Conservation (phyloP, 2,797 vertebrate species). For the Helarctos malayanus region DNA sequence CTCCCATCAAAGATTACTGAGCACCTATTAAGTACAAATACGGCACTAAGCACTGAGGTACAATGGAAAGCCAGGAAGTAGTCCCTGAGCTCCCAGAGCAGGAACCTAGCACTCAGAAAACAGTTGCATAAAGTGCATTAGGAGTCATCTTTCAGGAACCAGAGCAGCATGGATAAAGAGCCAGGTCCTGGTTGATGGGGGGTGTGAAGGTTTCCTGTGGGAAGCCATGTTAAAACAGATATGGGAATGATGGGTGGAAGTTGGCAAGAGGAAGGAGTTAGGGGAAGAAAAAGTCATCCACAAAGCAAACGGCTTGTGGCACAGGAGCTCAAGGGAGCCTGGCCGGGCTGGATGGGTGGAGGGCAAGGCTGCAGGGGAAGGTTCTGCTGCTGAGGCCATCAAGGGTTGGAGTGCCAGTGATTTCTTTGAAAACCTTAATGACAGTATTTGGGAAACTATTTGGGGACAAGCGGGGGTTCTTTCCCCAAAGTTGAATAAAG, state of each 20-base stretch:
- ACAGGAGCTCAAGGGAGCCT: not conserved
- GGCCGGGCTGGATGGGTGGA: too few relatives aligned
- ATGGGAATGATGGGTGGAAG: not conserved
- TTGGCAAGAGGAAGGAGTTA: fast-evolving
- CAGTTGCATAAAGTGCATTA: not conserved
- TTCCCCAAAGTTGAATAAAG: not conserved
- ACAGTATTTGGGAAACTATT: not conserved
- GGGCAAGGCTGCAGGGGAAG: not conserved
- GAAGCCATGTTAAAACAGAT: not conserved
- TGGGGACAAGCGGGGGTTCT: not conserved
- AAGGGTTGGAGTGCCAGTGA: not conserved
- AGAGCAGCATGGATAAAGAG: fast-evolving
- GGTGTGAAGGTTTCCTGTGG: not conserved
- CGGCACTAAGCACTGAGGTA: not conserved
- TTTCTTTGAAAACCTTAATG: not conserved
- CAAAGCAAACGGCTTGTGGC: not conserved
- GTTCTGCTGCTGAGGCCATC: not conserved
- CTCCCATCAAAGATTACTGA: not conserved
- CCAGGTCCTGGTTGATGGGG: too few relatives aligned
- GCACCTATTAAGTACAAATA: not conserved
- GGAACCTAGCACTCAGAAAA: not conserved
- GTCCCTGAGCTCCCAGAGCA: not conserved
- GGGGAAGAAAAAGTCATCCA: not conserved
- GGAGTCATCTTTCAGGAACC: not conserved
- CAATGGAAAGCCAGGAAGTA: fast-evolving